A percentile compares a stretch with the other conserved stretches of the same genome.
Evolutionary conservation across 2,888 invertebrate genomes (phyloP).

Genomic region (Panopea generosa): DNA sequence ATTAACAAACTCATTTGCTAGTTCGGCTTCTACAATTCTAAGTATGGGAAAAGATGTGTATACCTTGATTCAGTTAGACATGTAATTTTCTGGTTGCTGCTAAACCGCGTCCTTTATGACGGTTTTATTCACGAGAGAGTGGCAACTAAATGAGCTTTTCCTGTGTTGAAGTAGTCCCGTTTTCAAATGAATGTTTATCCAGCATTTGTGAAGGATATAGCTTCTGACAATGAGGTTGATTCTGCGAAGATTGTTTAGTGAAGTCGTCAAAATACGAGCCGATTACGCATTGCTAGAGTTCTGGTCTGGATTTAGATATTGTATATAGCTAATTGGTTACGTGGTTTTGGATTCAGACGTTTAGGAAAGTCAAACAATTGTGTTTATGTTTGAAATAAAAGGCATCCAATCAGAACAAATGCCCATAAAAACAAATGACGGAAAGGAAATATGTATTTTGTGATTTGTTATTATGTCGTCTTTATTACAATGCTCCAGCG

Average conservation of each 20-base stretch:
- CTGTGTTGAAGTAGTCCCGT: constrained; percentile 27
- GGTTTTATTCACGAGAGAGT: constrained; percentile 67
- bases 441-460: neutral
- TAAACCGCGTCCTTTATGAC: constrained; percentile 61
- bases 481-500: too few relatives aligned
- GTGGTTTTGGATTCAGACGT: constrained; percentile 15
- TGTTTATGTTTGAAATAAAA: constrained; percentile 44
- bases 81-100: constrained; percentile 67
- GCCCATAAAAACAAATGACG: constrained; percentile 20
- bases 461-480: neutral
- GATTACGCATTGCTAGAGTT: constrained; percentile 9
- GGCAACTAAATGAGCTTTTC: constrained; percentile 63
- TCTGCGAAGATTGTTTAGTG: constrained; percentile 13
- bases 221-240: constrained; percentile 16
- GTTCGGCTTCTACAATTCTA: neutral
- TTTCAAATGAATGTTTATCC: constrained; percentile 32
- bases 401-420: constrained; percentile 44
- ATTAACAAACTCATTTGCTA: too few relatives aligned
- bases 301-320: constrained; percentile 12
- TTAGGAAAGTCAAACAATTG: constrained; percentile 29
- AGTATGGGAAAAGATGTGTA: constrained; percentile 19
- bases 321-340: constrained; percentile 10
- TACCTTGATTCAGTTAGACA: constrained; percentile 57
- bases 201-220: constrained; percentile 1
- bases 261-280: constrained; percentile 20